Evolutionary conservation across 2,888 invertebrate species (phyloP).

Genomic region (Troides oblongomaculatus): DNA sequence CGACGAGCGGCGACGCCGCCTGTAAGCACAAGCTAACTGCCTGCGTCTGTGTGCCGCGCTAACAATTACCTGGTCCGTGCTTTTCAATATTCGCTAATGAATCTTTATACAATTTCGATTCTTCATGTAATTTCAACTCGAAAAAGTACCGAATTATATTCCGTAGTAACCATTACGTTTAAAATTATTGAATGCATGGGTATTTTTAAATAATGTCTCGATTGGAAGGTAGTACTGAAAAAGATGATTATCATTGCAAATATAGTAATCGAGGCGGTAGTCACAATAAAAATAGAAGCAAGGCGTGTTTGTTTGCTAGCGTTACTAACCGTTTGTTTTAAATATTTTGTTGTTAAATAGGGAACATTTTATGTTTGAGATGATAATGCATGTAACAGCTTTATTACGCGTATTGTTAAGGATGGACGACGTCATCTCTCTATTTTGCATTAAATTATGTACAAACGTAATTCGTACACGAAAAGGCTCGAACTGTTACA

Average conservation of each 20-base stretch:
- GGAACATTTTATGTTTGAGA: constrained; percentile 40
- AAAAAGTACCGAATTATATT: background rate
- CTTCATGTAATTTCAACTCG: background rate
- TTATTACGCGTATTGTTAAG: constrained; percentile 58
- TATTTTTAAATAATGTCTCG: constrained; percentile 23
- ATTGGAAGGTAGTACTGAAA: background rate
- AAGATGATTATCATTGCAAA: background rate
- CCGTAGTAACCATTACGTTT: constrained; percentile 1
- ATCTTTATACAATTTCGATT: background rate
- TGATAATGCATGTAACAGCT: constrained; percentile 68
- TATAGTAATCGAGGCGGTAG: constrained; percentile 26
- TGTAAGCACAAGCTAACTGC: constrained; percentile 75
- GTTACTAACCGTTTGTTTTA: constrained; percentile 28
- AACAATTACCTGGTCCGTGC: constrained; percentile 72
- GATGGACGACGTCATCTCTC: constrained; percentile 64
- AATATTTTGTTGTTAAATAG: constrained; percentile 16
- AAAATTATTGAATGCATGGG: constrained; percentile 29
- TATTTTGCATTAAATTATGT: constrained; percentile 61
- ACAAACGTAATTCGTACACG: constrained; percentile 50
- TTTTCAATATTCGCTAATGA: constrained; percentile 46
- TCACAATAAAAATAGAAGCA: background rate
- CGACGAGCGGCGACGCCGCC: constrained; percentile 79
- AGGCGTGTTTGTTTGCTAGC: background rate
- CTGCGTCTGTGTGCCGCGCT: constrained; percentile 69
- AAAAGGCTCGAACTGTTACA: constrained; percentile 40